Evolutionary conservation across 2,888 invertebrate genomes (phyloP), one percentile per base, ranked within the genome.

Genomic region (Tethea ocularis): DNA sequence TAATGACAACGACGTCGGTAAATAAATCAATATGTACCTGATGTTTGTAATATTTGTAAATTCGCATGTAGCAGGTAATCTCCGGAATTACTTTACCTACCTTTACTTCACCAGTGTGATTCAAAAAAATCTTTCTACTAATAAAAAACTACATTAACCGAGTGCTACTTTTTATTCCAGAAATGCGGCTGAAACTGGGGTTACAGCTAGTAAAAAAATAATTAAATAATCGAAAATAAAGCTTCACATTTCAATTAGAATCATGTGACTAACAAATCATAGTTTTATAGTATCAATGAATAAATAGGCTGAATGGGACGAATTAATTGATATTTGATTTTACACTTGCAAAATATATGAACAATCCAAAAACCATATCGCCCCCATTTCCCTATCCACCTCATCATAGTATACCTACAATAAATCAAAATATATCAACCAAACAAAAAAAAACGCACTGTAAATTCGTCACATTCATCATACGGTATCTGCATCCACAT

Each of bases 401-500:
- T 2, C 46, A n/a, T n/a, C n/a, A n/a, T n/a, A 46, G 20, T 20
- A n/a, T 7, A n/a, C 20, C 17, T n/a, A n/a, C 46, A 20, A 46
- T 20, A 46, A 46, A 46, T 46, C 46, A 46, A 46, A 46, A 46
- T 46, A 15, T 36, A 52, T 57, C 52, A 52, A 52, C 22, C 52
- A 57, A 36, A 17, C 23, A 51, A 56, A 52, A 52, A 23, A 52
- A 51, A 57, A 52, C 22, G 57, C 46, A 46, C 46, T 46, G 46
- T 46, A 20, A 20, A 46, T 46, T 20, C 46, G 20, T 46, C 46
- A 10, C 46, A 46, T 46, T 46, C 7, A 46, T 63, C 52, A 41
- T 2, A 52, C 56, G 57, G 52, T 62, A 63, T 55, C 52, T 56
- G 60, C 60, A 46, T 46, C 46, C 7, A 59, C 59, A 61, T 33